Evolutionary conservation across 2,113 vertebrate genomes (phyloP), one percentile per base, ranked within the genome.

Genomic region (Synodontis membranacea): DNA sequence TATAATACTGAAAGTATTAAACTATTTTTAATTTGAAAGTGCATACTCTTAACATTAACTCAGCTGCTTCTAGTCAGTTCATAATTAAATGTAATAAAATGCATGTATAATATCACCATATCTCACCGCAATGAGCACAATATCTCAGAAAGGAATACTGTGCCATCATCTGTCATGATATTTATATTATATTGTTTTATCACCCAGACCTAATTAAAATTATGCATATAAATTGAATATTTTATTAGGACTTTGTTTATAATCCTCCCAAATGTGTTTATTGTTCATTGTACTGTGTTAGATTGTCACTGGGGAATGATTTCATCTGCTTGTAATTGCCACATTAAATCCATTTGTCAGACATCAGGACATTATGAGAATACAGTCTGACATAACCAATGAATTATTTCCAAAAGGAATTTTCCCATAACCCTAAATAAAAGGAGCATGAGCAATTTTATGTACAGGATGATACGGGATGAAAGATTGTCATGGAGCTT

Each of bases 401-500:
- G 50, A 85, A 82, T n/a, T 4, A 84, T 75, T 52, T 68, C 19
- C 44, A 54, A 70, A 62, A 85, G 42, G 48, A 80, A 83, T 85
- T 68, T 50, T 46, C 46, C 25, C 64, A 10, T 84, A 78, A 85
- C 70, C 15, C 31, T 42, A 34, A 46, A 66, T 37, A 70, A 39
- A 10, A 70, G 31, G 25, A 34, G 34, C 23, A 10, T 66, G 54
- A 86, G 86, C 54, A 58, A 82, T 89, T 87, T 83, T 84, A 70
- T 44, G 60, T 68, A 64, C 46, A 56, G 56, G 88, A 88, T 58
- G 78, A 86, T 62, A 70, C 50, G 34, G 84, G 89, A 87, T 52
- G 64, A 86, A 68, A 80, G 52, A 80, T 83, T 87, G 83, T 89
- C 84, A 85, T 79, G 83, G 89, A 88, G 58, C 68, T 31, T 89